These are phyloP conservation scores for Schizopygopsis malacanthus DNA, from an alignment of 2,797 vertebrate species.

Conservation along the genomic window DNA sequence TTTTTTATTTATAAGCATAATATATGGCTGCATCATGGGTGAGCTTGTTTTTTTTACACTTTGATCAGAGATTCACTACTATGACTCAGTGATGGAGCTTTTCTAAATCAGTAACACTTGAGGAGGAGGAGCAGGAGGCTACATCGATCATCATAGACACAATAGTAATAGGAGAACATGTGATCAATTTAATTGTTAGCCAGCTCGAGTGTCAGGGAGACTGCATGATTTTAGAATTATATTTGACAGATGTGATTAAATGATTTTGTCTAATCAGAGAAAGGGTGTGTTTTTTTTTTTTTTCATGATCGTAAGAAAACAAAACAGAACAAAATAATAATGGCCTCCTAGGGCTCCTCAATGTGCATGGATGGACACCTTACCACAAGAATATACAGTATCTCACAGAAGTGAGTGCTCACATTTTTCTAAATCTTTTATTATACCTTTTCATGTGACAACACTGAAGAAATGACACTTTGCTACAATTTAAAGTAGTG, in stretches of 20 bases:
- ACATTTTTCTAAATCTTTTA: no score
- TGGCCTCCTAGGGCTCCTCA: neutral
- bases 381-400: conserved; percentile 26
- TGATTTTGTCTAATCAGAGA: neutral
- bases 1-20: neutral
- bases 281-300: neutral
- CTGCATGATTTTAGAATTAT: neutral
- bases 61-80: neutral
- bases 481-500: no score
- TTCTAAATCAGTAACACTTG: no score
- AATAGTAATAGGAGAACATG: neutral
- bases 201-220: neutral
- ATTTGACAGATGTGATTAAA: neutral
- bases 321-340: neutral
- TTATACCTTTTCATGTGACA: no score
- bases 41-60: neutral
- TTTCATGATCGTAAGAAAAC: neutral
- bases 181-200: neutral
- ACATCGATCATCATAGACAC: neutral
- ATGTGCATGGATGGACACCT: neutral
- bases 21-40: neutral
- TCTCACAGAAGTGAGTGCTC: no score
- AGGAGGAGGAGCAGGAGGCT: neutral
- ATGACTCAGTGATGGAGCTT: no score
- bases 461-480: no score